A percentile compares a stretch with the other conserved stretches of the same genome.
Evolutionary conservation across 2,113 vertebrate species (phyloP).

Genomic region (Pseudopodoces humilis): DNA sequence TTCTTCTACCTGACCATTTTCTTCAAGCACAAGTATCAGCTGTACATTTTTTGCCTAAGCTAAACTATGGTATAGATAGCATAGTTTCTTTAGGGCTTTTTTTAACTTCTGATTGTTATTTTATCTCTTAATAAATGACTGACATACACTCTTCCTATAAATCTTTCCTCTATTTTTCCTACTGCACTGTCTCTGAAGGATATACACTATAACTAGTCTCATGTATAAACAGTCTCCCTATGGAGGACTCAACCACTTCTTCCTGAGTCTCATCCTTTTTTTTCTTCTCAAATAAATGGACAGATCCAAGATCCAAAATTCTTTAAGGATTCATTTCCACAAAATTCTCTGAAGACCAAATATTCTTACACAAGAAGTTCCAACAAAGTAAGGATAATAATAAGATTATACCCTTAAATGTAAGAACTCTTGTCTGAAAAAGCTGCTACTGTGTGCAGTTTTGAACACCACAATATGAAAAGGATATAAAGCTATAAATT

Average conservation of each 20-base stretch:
- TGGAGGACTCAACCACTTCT: not conserved
- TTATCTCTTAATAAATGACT: not conserved
- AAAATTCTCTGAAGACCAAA: not conserved
- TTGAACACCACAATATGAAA: not conserved
- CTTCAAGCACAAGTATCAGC: not conserved
- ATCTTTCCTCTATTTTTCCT: not conserved
- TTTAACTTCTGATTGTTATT: not conserved
- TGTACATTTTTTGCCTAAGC: not conserved
- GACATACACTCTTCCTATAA: not conserved
- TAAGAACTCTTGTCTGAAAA: not conserved
- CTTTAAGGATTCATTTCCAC: not conserved
- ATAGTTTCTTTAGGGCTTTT: rapidly evolving
- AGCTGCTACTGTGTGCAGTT: not conserved
- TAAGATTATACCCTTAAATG: not conserved
- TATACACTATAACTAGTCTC: not conserved
- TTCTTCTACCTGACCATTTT: not conserved
- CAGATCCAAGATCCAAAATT: not conserved
- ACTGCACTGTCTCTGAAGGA: not conserved
- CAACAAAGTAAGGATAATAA: not conserved
- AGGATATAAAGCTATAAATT: not conserved
- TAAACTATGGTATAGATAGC: not conserved
- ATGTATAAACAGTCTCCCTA: not conserved
- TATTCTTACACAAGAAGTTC: not conserved
- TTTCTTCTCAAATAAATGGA: not conserved
- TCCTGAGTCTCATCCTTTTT: not conserved